These are phyloP conservation scores for Pseudomyrmex concolor DNA, from an alignment of 1,140 invertebrate genomes.

Conservation along the genomic window DNA sequence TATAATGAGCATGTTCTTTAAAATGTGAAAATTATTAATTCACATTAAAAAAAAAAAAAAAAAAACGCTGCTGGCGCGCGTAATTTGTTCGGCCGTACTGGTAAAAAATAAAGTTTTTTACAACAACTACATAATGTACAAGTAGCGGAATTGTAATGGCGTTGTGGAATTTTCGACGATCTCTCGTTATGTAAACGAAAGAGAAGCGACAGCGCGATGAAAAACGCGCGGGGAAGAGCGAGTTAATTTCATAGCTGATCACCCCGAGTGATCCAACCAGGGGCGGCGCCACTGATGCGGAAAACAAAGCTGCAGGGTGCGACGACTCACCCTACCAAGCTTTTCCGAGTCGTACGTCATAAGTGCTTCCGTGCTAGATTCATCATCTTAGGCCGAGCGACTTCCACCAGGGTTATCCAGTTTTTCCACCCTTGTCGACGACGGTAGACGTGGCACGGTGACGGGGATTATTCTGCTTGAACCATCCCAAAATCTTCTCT, in stretches of 20 bases:
- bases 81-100: not conserved
- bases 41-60: not conserved
- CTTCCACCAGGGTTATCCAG: slow-evolving; percentile 78
- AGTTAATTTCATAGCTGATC: slow-evolving; percentile 86
- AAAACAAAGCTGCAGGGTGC: slow-evolving; percentile 84
- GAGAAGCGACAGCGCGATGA: slow-evolving; percentile 29
- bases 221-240: slow-evolving; percentile 57
- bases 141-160: too few relatives aligned
- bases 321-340: slow-evolving; percentile 76
- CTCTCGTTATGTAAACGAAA: not conserved
- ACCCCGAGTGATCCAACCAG: slow-evolving; percentile 83
- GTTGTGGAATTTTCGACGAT: not conserved
- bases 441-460: slow-evolving; percentile 72
- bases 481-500: slow-evolving; percentile 62
- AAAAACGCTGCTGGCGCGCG: too few relatives aligned
- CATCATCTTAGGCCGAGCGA: slow-evolving; percentile 81
- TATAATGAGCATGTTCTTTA: slow-evolving; percentile 9
- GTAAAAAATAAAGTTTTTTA: too few relatives aligned
- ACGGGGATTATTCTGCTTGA: slow-evolving; percentile 78
- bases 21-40: slow-evolving; percentile 15
- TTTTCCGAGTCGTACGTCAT: slow-evolving; percentile 82
- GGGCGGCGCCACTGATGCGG: slow-evolving; percentile 81
- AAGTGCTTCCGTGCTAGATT: slow-evolving; percentile 85
- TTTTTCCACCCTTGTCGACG: slow-evolving; percentile 78
- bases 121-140: too few relatives aligned